Evolutionary conservation across 2,888 invertebrate genomes (phyloP), one percentile per base, ranked within the genome.

Genomic region (Rotaria socialis): DNA sequence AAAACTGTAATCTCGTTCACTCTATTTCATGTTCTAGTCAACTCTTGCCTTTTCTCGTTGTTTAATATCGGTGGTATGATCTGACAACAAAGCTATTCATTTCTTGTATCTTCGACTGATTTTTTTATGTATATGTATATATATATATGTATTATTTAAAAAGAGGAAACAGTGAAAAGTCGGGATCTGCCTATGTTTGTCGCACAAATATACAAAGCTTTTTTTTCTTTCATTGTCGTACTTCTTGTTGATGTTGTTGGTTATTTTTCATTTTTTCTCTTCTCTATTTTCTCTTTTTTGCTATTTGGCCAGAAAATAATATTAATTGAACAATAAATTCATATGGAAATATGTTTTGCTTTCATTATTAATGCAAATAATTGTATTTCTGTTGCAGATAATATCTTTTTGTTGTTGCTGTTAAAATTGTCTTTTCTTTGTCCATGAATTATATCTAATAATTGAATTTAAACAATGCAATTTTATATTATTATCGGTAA

Each of bases 221-320:
- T 35, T n/a, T n/a, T 67, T 67, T 67, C 67, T 67, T 67, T 67
- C 35, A 67, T 67, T 67, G 67, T 67, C 67, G 67, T 67, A 67
- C 67, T 67, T 67, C 67, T 67, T 67, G 67, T 67, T 67, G 67
- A 67, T 67, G 67, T 67, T 67, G 67, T 67, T 67, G 67, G 67
- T 67, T 67, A 67, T 67, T 67, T 67, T 27, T 67, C 35, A 35
- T 67, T 35, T 27, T 41, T 67, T 19, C 11, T 60, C 7, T 19
- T 67, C 35, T 67, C 1, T 67, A 14, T 41, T 27, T 27, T 67
- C 52, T 52, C 14, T 52, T 67, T 67, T 67, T 67, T 67, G 35
- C 67, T 67, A 67, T 67, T 41, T 67, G 67, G 35, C 35, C 67
- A 67, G 16, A 67, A 67, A 67, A 67, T 67, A 67, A 67, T 67